These are phyloP conservation scores for Micropoecilia bifurca DNA, from an alignment of 2,797 vertebrate species.

Conservation along the genomic window DNA sequence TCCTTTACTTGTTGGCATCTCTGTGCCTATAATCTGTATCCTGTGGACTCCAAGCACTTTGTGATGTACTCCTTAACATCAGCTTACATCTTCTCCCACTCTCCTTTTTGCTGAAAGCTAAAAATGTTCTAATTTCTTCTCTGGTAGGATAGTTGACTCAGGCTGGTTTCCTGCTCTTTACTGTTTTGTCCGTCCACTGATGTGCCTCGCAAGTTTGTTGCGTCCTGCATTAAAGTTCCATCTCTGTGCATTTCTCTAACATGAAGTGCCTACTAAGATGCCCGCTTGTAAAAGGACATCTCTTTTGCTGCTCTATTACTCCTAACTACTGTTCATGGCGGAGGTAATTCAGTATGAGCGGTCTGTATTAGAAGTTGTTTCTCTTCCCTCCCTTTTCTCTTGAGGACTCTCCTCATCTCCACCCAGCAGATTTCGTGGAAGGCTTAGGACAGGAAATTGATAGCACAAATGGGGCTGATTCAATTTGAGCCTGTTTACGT, in stretches of 20 bases:
- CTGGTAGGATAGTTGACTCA: conserved; percentile 32
- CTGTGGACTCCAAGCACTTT: conserved; percentile 49
- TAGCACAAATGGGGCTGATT: conserved; percentile 62
- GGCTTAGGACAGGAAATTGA: conserved; percentile 63
- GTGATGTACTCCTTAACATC: conserved; percentile 62
- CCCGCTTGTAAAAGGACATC: not conserved
- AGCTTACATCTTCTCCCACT: conserved; percentile 44
- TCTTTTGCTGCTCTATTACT: not conserved
- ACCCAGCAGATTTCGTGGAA: conserved; percentile 39
- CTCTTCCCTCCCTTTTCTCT: not conserved
- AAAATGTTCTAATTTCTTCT: conserved; percentile 47
- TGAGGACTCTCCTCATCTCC: conserved; percentile 3
- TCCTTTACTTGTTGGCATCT: conserved; percentile 50
- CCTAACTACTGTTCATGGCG: not conserved
- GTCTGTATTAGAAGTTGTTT: not conserved
- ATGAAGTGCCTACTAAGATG: not conserved
- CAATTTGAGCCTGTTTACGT: conserved; percentile 53
- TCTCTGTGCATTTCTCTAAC: not conserved
- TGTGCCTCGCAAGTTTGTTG: not conserved
- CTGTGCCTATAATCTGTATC: conserved; percentile 56
- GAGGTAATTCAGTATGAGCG: conserved; percentile 3
- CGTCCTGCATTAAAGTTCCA: not conserved
- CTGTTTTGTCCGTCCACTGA: not conserved
- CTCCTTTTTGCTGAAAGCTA: conserved; percentile 33
- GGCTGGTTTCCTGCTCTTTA: conserved; percentile 12